phyloP scores from a whole-genome alignment of 2,113 vertebrate species.

The Progne subis region DNA sequence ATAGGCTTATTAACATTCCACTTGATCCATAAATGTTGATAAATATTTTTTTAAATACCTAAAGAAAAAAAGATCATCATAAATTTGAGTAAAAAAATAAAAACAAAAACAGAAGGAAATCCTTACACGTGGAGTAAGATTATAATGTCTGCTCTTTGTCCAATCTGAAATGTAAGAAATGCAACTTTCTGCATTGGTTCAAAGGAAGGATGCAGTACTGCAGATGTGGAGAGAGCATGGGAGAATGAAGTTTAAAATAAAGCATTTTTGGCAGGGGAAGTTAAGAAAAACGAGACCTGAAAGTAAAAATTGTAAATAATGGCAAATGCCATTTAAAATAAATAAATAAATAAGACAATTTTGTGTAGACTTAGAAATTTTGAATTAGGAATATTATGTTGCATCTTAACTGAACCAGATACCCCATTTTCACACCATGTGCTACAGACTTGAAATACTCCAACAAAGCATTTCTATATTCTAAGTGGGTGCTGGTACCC shows the following conservation, averaged over 20 bases:
- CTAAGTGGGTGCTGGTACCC: fast-evolving
- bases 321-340: not conserved
- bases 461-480: not conserved
- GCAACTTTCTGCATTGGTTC: not conserved
- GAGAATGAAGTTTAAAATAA: not conserved
- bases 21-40: not conserved
- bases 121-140: not conserved
- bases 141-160: not conserved
- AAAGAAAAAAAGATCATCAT: not conserved
- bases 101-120: not conserved
- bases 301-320: not conserved
- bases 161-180: not conserved
- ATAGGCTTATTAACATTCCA: not conserved
- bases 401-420: not conserved
- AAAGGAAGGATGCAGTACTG: not conserved
- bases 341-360: not conserved
- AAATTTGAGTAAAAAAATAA: not conserved
- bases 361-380: not conserved
- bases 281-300: not conserved
- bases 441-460: not conserved
- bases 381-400: not conserved
- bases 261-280: not conserved
- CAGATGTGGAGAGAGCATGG: not conserved
- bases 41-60: not conserved
- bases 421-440: not conserved